Evolutionary conservation across 2,888 invertebrate genomes (phyloP), one percentile per base, ranked within the genome.

Genomic region (Isoperla grammatica): DNA sequence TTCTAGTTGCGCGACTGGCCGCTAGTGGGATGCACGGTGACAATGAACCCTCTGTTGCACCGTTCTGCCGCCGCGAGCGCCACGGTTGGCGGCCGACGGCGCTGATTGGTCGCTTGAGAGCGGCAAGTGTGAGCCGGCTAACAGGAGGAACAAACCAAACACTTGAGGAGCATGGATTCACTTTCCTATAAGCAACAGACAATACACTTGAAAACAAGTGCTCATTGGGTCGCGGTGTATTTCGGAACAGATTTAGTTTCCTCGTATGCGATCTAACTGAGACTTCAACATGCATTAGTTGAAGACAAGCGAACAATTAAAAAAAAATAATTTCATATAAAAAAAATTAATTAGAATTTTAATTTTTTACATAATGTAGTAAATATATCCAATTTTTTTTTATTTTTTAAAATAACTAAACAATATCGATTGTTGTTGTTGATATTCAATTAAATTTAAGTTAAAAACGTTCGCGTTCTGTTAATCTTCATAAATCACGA

Each of bases 91-190:
- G 11, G 49, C 6, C 13, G 49, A 3, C 13, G 11, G 11, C 15
- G 11, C 15, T 53, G 53, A 53, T 53, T 53, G 53, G 53, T n/a
- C 19, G 39, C 1, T 5, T n/a, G 46, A 22, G 22, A 46, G 20
- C 20, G 12, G 15, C 53, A 13, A 53, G 39, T 53, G 53, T 53
- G 53, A 37, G 53, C 35, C 37, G 37, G 37, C 29, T 42, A 50
- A 50, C 53, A 37, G 39, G 20, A 53, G 53, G 53, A 19, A 53
- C 37, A 29, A 5, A 20, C 20, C 48, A 20, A 23, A 49, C 49
- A 22, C 22, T 53, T 53, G 37, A 53, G 53, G 19, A 53, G 37
- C 37, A 53, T 37, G 37, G 39, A 53, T 39, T 53, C 53, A 53
- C 39, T 53, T 39, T 53, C 50, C 8, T 15, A 50, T 29, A 50